Evolutionary conservation across 1,140 invertebrate species (phyloP).

Genomic region (Paraescarpia echinospica): DNA sequence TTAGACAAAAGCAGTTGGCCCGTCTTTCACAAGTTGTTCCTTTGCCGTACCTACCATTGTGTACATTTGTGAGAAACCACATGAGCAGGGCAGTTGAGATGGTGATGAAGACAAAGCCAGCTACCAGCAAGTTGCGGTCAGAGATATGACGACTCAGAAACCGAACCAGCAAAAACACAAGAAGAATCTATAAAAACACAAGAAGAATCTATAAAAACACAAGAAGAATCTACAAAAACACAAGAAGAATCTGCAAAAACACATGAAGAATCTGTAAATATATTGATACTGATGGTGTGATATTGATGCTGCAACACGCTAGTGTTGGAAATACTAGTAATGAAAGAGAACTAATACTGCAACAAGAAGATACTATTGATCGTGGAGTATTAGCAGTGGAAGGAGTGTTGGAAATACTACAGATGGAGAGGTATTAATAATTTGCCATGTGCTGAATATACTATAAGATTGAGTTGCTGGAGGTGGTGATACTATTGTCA

Average conservation of each 20-base stretch:
- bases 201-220: conserved; percentile 35
- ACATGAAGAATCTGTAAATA: neutral
- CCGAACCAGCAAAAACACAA: conserved; percentile 44
- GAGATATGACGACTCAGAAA: conserved; percentile 40
- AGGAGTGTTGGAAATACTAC: neutral
- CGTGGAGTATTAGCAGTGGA: too few species aligned
- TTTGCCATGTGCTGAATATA: too few species aligned
- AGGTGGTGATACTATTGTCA: too few species aligned
- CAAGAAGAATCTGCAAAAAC: conserved; percentile 41
- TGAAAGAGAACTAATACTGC: too few species aligned
- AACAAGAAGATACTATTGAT: too few species aligned
- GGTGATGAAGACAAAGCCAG: conserved; percentile 35
- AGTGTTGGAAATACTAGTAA: too few species aligned
- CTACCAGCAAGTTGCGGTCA: conserved; percentile 41
- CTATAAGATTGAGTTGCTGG: too few species aligned
- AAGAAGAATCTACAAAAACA: conserved; percentile 41
- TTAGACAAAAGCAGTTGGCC: neutral
- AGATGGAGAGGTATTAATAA: too few species aligned
- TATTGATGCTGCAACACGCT: neutral
- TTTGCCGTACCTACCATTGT: conserved; percentile 32
- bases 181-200: conserved; percentile 38
- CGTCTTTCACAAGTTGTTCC: neutral
- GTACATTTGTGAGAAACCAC: conserved; percentile 37
- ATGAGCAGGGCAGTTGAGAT: conserved; percentile 37
- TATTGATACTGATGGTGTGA: neutral